phyloP scores from a whole-genome alignment of 2,113 vertebrate genomes.

The Aldabrachelys gigantea region DNA sequence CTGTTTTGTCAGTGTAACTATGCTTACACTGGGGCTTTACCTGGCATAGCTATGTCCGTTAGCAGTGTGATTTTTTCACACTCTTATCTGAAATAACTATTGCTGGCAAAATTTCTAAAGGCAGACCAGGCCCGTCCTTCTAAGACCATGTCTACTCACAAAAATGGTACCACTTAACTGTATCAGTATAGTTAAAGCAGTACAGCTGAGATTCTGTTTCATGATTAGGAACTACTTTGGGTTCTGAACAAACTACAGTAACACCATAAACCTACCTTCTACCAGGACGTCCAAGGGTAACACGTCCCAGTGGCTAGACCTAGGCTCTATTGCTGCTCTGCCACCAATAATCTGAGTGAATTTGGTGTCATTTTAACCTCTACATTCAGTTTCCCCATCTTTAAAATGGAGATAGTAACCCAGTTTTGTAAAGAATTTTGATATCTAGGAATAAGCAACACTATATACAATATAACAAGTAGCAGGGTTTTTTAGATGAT shows the following conservation, averaged over 20 bases:
- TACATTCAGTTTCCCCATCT: not conserved
- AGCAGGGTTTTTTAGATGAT: no score
- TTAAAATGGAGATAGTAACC: not conserved
- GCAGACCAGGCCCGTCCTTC: no score
- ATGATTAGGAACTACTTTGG: not conserved
- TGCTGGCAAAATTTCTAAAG: no score
- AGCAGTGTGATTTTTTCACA: no score
- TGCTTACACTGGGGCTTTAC: no score
- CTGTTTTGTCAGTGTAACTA: no score
- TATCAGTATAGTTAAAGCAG: no score
- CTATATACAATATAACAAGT: not conserved
- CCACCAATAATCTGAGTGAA: not conserved
- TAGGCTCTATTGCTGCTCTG: not conserved
- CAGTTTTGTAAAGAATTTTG: not conserved
- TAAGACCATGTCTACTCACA: no score
- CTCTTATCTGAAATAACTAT: no score
- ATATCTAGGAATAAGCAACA: not conserved
- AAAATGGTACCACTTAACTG: no score
- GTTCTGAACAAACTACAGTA: not conserved
- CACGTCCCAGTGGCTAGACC: not conserved
- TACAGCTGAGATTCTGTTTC: not conserved
- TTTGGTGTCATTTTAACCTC: not conserved
- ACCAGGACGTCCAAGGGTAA: not conserved
- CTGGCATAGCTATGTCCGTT: no score
- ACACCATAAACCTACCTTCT: not conserved